phyloP scores from a whole-genome alignment of 2,113 vertebrate genomes.

The Passer montanus region DNA sequence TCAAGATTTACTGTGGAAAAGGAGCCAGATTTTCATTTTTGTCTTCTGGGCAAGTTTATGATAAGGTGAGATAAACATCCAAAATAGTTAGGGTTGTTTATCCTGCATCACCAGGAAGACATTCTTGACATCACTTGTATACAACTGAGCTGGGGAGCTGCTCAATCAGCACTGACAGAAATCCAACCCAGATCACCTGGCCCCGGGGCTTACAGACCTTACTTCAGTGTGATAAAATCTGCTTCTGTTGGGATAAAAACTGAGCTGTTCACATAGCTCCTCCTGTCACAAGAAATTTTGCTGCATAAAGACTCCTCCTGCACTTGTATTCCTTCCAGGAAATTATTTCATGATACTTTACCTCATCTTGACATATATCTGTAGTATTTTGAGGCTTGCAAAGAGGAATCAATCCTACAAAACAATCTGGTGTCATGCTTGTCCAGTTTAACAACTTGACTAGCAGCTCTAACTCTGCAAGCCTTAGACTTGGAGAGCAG shows the following conservation, averaged over 20 bases:
- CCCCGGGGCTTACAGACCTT: background rate
- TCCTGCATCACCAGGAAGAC: slow-evolving; percentile 2
- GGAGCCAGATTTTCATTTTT: slow-evolving; percentile 40
- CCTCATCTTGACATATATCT: background rate
- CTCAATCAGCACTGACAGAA: slow-evolving; percentile 16
- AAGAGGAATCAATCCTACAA: background rate
- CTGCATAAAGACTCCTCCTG: background rate
- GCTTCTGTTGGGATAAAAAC: background rate
- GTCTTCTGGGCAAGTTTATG: slow-evolving; percentile 64
- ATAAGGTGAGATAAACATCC: slow-evolving; percentile 63
- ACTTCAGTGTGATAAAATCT: background rate
- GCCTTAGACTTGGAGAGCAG: background rate
- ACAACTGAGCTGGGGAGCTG: background rate
- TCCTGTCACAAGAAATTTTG: background rate
- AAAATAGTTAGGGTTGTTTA: slow-evolving; percentile 59
- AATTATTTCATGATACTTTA: background rate
- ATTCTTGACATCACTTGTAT: slow-evolving; percentile 42
- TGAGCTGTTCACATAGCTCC: background rate
- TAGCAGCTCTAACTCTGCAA: background rate
- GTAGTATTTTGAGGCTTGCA: background rate
- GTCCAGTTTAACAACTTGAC: background rate
- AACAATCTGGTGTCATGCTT: background rate
- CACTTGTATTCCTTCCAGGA: background rate
- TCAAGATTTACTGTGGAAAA: slow-evolving; percentile 39
- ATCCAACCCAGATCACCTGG: background rate